phyloP scores from a whole-genome alignment of 2,113 vertebrate genomes.

The Loxodonta africana region DNA sequence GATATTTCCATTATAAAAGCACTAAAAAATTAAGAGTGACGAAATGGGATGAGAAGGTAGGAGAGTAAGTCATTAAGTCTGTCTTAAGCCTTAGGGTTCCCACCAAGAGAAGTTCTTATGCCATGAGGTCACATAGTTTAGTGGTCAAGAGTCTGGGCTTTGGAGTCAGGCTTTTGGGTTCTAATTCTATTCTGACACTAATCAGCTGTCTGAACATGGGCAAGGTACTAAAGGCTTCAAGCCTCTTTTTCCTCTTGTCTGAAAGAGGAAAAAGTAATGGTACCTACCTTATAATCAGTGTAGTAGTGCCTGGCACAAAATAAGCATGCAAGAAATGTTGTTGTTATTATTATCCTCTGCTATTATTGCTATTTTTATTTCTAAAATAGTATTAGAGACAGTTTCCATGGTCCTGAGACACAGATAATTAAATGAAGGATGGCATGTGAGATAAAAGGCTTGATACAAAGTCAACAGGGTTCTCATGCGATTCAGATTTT shows the following conservation, averaged over 20 bases:
- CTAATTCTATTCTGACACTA: slow-evolving; percentile 36
- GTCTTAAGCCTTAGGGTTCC: neutral
- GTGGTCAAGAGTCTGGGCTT: neutral
- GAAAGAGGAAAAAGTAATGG: slow-evolving; percentile 14
- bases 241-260: neutral
- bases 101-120: neutral
- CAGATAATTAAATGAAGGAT: neutral
- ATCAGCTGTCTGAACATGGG: neutral
- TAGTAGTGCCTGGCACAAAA: neutral
- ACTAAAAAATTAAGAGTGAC: neutral
- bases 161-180: neutral
- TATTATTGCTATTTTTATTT: neutral
- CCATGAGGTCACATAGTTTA: neutral
- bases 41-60: neutral
- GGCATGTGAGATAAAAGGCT: neutral
- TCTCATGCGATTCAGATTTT: neutral
- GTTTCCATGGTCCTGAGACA: neutral
- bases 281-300: neutral
- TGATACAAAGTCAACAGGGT: neutral
- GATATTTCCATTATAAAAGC: neutral
- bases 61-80: neutral
- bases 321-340: neutral
- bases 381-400: neutral
- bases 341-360: neutral
- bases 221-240: slow-evolving; percentile 1